Base-by-base conservation (phyloP, 1,140 invertebrate genomes). In the Ceratosolen solmsi region DNA sequence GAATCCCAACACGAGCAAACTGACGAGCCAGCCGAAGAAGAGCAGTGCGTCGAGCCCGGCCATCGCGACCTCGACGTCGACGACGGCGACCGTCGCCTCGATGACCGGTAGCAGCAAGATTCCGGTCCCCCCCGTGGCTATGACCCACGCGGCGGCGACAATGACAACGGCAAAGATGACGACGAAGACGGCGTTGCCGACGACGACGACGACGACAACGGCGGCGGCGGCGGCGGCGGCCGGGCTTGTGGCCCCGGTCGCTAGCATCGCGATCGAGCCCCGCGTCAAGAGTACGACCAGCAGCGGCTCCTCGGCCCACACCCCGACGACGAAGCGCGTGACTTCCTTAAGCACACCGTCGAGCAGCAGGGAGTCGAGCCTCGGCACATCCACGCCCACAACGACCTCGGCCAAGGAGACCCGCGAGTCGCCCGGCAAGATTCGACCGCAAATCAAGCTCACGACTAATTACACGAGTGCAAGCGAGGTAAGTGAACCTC, bases 401-500 rank as follows among this genome's bases (percentile, higher is more conserved):
- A 63, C 87, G 38, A 87, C 86, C 70, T 88, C 86, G 49, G 86
- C 91, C n/a, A 92, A 93, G 84, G 93, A 93, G 85, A 92, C 92
- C 5, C 89, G 92, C 46, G 92, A 93, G 80, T 91, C 90, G 15
- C 87, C 89, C 4, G 87, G 86, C 8, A 92, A 91, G 85, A 91
- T 91, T 86, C 92, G 93, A 85, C 92, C 92, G 56, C 92, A 93
- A 86, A 92, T 93, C 81, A 93, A 93, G 87, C 88, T 93, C 30
- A 92, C 91, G 9, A 92, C 92, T 51, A 92, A 91, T 85, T 92
- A 91, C 84, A 90, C 88, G 65, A 93, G 90, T 83, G 91, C 92
- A 65, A 91, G 91, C 82, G 93, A 93, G 92, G 93, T 93, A 86
- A 93, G 92, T 88, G 13, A 54, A n/a, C 17, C 25, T 13, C 11